Evolutionary conservation across 2,888 invertebrate genomes (phyloP), one percentile per base, ranked within the genome.

Genomic region (Prosapia bicincta): DNA sequence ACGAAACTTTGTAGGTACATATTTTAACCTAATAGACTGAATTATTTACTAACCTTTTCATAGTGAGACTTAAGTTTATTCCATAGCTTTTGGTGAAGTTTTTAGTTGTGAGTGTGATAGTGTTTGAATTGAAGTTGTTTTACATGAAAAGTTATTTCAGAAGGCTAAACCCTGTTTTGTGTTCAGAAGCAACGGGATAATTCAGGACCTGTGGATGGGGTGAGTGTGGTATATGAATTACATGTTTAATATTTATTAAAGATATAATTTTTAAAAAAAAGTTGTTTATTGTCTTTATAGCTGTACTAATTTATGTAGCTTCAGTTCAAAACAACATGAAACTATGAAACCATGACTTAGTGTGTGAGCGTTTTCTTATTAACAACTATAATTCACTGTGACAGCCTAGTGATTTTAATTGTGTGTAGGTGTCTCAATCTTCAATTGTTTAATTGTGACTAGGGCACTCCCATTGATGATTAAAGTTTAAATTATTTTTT

Each of bases 111-210:
- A 43, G 68, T 43, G 43, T 38, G 67, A 38, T n/a, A 20, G 68
- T 43, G 38, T n/a, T 43, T 23, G 24, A 32, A 32, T 68, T 20
- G 10, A 15, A 26, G 20, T 28, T 23, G 30, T 66, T 75, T n/a
- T 68, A 32, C 26, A 13, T 26, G 24, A 66, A 73, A 70, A 69
- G 38, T 67, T 72, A 54, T 23, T 69, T 30, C 23, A 23, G 69
- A 79, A 77, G 79, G 79, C 79, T 72, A 77, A 76, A 79, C 71
- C 71, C 79, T 79, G 79, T 79, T 79, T 79, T 79, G 79, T 74
- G 79, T 79, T 72, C 79, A 79, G 77, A 79, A 79, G 72, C 79
- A 78, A 74, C 77, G 79, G 10, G 77, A 79, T 69, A 78, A 76
- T 71, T 78, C 79, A 26, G 78, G 76, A 65, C 69, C 78, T 70